Evolutionary conservation across 2,113 vertebrate genomes (phyloP), one percentile per base, ranked within the genome.

Genomic region (Hypanus sabinus): DNA sequence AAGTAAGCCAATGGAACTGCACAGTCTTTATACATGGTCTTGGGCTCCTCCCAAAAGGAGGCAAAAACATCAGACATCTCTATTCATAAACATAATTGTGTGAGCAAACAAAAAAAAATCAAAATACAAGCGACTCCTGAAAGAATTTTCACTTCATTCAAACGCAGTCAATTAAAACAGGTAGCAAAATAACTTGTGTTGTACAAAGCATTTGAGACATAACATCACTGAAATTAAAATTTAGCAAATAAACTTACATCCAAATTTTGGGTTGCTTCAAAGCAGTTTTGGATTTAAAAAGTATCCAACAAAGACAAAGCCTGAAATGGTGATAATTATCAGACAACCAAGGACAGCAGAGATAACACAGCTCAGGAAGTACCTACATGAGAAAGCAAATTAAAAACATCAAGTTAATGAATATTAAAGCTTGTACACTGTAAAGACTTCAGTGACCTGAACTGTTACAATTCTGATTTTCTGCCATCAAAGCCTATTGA

Each of bases 281-380:
- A 99, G 97, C 94, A 95, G 96, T 70, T 94, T 95, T 0, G 98
- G 98, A 94, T 99, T 97, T 98, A 1, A 95, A n/a, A 99, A 99
- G 95, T 98, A 98, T 95, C 98, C 97, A 55, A 98, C 96, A 70
- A 99, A 98, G 95, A 99, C 95, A 24, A 98, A 99, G 24, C 96
- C 98, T 94, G 98, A 96, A 0, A 98, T 55, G 20, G 97, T 95
- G 92, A 98, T 96, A 81, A 99, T 96, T 14, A 99, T 96, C 70
- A 96, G 95, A 38, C 98, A 97, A 1, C 98, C 98, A 95, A 99
- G 81, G 27, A 99, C 96, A 94, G 98, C 98, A 0, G 98, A 99
- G 27, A 98, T 96, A 83, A 99, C 98, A 1, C 98, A 98, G 94
- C 98, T 97, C 95, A 98, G 93, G 95, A 98, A 98, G 92, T 98